phyloP scores from a whole-genome alignment of 1,140 invertebrate species.

The Macrosteles quadrilineatus region DNA sequence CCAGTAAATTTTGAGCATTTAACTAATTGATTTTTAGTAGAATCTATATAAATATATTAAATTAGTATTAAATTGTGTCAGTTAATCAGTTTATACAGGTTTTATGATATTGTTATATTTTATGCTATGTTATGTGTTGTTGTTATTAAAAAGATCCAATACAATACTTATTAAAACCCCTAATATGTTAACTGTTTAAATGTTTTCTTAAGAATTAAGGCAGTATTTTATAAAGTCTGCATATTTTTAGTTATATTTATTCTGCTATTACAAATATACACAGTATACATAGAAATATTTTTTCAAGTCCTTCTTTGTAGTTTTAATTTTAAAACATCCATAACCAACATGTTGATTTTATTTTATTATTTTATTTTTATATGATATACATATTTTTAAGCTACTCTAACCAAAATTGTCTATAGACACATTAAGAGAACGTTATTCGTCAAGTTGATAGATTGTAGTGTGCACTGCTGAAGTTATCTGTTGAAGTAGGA shows the following conservation, averaged over 20 bases:
- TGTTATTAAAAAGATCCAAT: neutral
- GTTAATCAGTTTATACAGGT: neutral
- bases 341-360: too few relatives aligned
- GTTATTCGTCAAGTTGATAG: neutral
- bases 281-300: too few relatives aligned
- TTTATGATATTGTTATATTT: conserved; percentile 11
- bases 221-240: neutral
- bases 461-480: neutral
- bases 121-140: conserved; percentile 7
- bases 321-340: too few relatives aligned
- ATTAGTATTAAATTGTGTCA: too few relatives aligned
- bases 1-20: too few relatives aligned
- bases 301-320: too few relatives aligned
- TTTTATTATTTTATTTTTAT: neutral
- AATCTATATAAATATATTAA: too few relatives aligned
- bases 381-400: neutral
- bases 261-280: too few relatives aligned
- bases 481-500: conserved; percentile 3
- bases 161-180: neutral
- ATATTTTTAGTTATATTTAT: neutral
- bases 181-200: neutral
- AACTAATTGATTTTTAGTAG: too few relatives aligned
- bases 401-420: neutral
- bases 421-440: neutral
- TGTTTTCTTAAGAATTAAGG: neutral